Percentiles rank a stretch among this genome's conserved stretches.
Evolutionary conservation across 1,140 invertebrate species (phyloP).

Genomic region (Anagrus nilaparvatae): DNA sequence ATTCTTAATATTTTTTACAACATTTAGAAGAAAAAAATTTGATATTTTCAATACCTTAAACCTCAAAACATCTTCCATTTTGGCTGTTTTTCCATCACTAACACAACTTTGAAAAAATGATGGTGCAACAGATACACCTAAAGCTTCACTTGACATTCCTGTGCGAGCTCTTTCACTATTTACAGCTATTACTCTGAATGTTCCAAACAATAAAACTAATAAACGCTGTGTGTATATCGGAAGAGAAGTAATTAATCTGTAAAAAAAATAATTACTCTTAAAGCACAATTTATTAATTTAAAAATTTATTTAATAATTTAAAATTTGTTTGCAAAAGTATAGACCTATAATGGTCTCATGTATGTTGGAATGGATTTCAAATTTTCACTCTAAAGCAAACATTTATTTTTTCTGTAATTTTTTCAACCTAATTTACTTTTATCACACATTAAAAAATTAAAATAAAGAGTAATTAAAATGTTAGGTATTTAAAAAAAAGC

Average conservation of each 20-base stretch:
- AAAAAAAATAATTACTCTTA: slow-evolving; percentile 18
- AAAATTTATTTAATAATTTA: slow-evolving; percentile 9
- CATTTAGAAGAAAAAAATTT: not conserved
- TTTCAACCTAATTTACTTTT: no score
- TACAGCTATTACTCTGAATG: slow-evolving; percentile 91
- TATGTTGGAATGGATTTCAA: not conserved
- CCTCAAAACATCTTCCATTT: slow-evolving; percentile 87
- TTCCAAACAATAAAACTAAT: slow-evolving; percentile 90
- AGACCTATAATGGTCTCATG: not conserved
- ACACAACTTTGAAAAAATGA: slow-evolving; percentile 96
- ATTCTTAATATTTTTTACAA: not conserved
- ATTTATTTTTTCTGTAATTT: no score
- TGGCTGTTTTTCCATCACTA: slow-evolving; percentile 83
- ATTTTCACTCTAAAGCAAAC: no score
- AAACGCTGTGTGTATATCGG: slow-evolving; percentile 85
- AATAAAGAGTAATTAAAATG: no score
- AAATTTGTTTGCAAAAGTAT: not conserved
- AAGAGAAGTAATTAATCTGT: slow-evolving; percentile 78
- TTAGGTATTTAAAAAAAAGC: not conserved
- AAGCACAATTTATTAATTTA: not conserved
- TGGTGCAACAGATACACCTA: slow-evolving; percentile 92
- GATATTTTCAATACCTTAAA: slow-evolving; percentile 92
- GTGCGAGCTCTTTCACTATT: slow-evolving; percentile 81
- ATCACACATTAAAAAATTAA: no score
- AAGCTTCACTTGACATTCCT: slow-evolving; percentile 92